Percentiles rank a stretch among this genome's conserved stretches.
phyloP scores from a whole-genome alignment of 2,888 invertebrate genomes.

The Agrotis clavis region DNA sequence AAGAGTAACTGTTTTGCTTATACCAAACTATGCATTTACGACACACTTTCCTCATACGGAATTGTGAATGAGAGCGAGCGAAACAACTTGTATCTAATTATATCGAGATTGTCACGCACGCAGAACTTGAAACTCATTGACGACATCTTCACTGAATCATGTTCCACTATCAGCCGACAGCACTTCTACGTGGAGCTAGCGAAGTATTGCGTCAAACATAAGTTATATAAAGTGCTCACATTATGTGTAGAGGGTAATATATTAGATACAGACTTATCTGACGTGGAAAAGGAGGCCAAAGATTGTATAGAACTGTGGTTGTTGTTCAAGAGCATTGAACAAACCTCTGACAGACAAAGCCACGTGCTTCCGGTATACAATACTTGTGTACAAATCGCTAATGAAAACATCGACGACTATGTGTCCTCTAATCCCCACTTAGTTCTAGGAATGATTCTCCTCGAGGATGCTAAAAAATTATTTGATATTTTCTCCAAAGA shows the following conservation, averaged over 20 bases:
- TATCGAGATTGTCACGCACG: conserved; percentile 92
- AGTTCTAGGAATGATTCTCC: conserved; percentile 90
- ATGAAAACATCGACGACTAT: conserved; percentile 88
- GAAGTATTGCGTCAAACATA: conserved; percentile 89
- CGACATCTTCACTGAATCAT: conserved; percentile 89
- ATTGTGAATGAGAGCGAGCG: conserved; percentile 92
- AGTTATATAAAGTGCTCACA: conserved; percentile 89
- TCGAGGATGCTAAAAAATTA: conserved; percentile 87
- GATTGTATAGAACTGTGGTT: conserved; percentile 90
- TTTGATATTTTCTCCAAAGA: conserved; percentile 89
- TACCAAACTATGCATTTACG: conserved; percentile 91
- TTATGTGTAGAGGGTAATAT: conserved; percentile 88
- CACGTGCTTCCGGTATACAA: conserved; percentile 90
- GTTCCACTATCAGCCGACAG: conserved; percentile 85
- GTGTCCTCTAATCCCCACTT: conserved; percentile 91
- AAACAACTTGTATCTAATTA: conserved; percentile 88
- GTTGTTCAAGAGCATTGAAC: conserved; percentile 89
- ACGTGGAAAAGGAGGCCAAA: conserved; percentile 85
- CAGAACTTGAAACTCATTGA: conserved; percentile 89
- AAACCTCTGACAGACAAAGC: conserved; percentile 87
- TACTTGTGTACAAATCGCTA: conserved; percentile 90
- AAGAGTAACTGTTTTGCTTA: conserved; percentile 87
- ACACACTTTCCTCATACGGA: conserved; percentile 92
- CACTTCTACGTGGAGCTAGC: conserved; percentile 90
- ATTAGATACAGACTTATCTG: conserved; percentile 82